Evolutionary conservation across 2,797 vertebrate genomes (phyloP), one percentile per base, ranked within the genome.

Genomic region (Betta splendens): DNA sequence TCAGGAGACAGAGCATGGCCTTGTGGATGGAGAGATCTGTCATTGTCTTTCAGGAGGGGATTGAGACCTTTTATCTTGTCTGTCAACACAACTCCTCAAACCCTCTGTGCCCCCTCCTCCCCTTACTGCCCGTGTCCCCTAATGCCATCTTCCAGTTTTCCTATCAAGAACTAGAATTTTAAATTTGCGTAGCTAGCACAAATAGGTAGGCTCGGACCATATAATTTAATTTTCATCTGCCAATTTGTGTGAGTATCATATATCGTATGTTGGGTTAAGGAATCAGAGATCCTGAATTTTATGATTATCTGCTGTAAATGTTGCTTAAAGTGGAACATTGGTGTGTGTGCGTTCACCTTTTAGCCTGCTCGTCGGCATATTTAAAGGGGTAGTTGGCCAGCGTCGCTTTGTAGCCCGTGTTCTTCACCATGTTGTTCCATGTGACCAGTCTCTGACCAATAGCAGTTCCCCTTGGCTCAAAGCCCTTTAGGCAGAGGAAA

Each of bases 371-470:
- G 33, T 99, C 98, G 23, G 98, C 98, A 40, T 98, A 99, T 88
- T 98, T 98, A 84, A 97, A 99, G 53, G 98, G 97, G 60, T 98
- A 98, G 84, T 99, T 99, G 44, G 96, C 96, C 79, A 99, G 89
- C 0, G 96, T 98, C 50, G 98, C 97, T 91, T 96, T 98, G 90
- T 99, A 99, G 5, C 97, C 97, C 0, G 98, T 99, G 68, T 98
- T 99, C 88, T 98, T 97, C 90, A 98, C 93, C 97, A 99, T 99
- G 64, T 99, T 99, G 85, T 96, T 97, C 98, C 97, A 98, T 0
- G 98, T 99, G 75, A 98, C 95, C 84, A 99, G 81, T 12, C 95
- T 92, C 86, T 98, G 97, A 54, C 98, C 96, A 75, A 99, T 99
- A 17, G 94, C 93, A 0, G 98, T 99, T 53, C 97, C 97, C 74